Percentiles rank a stretch among this genome's conserved stretches.
Conservation (phyloP, 2,888 invertebrate genomes). For the Pardosa pseudoannulata region DNA sequence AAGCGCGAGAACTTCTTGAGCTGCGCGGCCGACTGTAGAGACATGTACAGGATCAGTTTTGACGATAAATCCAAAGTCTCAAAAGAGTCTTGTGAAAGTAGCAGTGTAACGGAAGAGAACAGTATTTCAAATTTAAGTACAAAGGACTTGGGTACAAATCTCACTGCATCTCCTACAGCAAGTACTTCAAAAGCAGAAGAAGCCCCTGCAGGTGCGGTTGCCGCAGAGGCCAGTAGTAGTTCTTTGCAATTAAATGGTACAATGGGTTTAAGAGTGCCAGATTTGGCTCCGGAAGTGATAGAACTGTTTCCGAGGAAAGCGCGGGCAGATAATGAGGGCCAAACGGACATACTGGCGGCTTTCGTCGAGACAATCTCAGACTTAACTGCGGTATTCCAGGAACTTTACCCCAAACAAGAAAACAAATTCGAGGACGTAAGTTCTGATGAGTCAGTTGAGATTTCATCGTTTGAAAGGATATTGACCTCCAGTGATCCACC, state of each 20-base stretch:
- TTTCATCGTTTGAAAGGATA: conserved; percentile 59
- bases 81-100: neutral
- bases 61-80: conserved; percentile 23
- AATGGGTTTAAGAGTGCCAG: conserved; percentile 9
- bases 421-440: conserved; percentile 49
- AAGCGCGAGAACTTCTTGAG: conserved; percentile 46
- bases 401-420: conserved; percentile 51
- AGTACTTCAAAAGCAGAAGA: neutral
- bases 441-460: conserved; percentile 58
- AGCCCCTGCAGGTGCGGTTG: neutral
- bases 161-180: neutral
- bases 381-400: conserved; percentile 49
- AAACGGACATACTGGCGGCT: conserved; percentile 56
- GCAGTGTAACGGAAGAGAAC: neutral
- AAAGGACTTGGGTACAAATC: neutral
- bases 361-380: conserved; percentile 62
- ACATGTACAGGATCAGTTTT: conserved; percentile 53
- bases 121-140: neutral
- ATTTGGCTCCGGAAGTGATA: conserved; percentile 27
- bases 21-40: conserved; percentile 52
- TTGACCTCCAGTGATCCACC: conserved; percentile 39
- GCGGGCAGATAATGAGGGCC: conserved; percentile 32
- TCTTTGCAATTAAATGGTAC: neutral
- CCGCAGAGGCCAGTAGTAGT: too few relatives aligned
- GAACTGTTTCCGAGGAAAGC: conserved; percentile 36